Conservation (phyloP, 2,113 vertebrate genomes). For the Mixornis gularis region DNA sequence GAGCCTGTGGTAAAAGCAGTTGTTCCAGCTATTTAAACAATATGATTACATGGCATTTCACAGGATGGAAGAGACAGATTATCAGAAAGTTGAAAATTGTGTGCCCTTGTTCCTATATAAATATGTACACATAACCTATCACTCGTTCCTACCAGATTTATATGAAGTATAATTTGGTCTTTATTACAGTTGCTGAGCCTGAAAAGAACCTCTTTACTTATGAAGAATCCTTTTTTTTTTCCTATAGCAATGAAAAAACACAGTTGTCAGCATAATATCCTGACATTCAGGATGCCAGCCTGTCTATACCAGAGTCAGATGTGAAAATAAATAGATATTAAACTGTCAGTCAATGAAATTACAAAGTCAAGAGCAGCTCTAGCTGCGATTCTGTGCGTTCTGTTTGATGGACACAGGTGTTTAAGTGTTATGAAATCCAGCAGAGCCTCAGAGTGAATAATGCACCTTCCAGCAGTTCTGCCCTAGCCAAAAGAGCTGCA, state of each 20-base stretch:
- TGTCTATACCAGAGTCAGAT: slow-evolving; percentile 80
- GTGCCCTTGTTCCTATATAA: slow-evolving; percentile 41
- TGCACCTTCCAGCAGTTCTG: slow-evolving; percentile 62
- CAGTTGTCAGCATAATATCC: slow-evolving; percentile 79
- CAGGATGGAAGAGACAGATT: slow-evolving; percentile 41
- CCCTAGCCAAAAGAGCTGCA: slow-evolving; percentile 61
- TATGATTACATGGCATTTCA: slow-evolving; percentile 65
- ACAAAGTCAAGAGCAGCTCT: slow-evolving; percentile 80
- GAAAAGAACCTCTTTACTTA: slow-evolving; percentile 64
- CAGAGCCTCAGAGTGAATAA: slow-evolving; percentile 66
- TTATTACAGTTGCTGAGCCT: slow-evolving; percentile 48
- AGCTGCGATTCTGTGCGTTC: slow-evolving; percentile 72
- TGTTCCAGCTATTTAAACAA: slow-evolving; percentile 69
- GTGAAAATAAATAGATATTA: slow-evolving; percentile 90
- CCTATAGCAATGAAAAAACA: slow-evolving; percentile 64
- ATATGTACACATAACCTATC: slow-evolving; percentile 62
- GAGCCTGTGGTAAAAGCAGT: slow-evolving; percentile 40
- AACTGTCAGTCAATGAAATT: slow-evolving; percentile 88
- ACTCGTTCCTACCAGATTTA: slow-evolving; percentile 59
- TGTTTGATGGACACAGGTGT: slow-evolving; percentile 81
- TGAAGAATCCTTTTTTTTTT: slow-evolving; percentile 43
- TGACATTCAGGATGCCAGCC: slow-evolving; percentile 77
- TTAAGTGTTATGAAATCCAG: slow-evolving; percentile 78
- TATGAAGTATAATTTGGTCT: slow-evolving; percentile 64
- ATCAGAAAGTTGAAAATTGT: slow-evolving; percentile 36